Percentiles rank a stretch among this genome's conserved stretches.
Evolutionary conservation across 2,797 vertebrate genomes (phyloP).

Genomic region (Siniperca undulata): DNA sequence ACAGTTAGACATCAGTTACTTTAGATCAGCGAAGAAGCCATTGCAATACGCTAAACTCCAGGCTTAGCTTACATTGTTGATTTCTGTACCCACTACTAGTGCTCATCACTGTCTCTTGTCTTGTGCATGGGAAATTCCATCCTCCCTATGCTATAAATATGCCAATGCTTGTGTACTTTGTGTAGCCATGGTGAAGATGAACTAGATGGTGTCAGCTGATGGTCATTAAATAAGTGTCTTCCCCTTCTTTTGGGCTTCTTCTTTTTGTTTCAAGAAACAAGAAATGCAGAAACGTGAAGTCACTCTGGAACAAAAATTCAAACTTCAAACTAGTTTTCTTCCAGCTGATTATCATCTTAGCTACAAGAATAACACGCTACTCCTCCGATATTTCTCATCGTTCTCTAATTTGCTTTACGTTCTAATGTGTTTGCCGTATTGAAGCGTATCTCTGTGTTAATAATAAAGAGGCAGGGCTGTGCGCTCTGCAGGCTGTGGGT

Average conservation of each 20-base stretch:
- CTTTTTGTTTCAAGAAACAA: conserved; percentile 3
- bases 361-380: conserved; percentile 11
- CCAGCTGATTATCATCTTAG: conserved; percentile 13
- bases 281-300: not conserved
- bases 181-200: conserved; percentile 26
- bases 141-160: conserved; percentile 38
- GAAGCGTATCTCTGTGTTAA: conserved; percentile 44
- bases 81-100: not conserved
- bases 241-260: not conserved
- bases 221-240: not conserved
- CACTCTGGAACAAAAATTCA: not conserved
- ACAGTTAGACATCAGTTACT: conserved; percentile 10
- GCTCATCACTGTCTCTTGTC: conserved; percentile 19
- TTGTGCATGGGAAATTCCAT: conserved; percentile 43
- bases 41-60: not conserved
- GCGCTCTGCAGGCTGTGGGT: conserved; percentile 34
- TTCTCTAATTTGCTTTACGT: conserved; percentile 24
- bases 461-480: conserved; percentile 46
- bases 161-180: conserved; percentile 2
- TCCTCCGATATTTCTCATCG: not conserved
- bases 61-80: not conserved
- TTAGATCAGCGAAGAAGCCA: conserved; percentile 12
- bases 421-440: conserved; percentile 35
- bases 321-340: not conserved
- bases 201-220: conserved; percentile 8